These are phyloP conservation scores for Tiliacea aurago DNA, from an alignment of 2,888 invertebrate species.

Conservation along the genomic window DNA sequence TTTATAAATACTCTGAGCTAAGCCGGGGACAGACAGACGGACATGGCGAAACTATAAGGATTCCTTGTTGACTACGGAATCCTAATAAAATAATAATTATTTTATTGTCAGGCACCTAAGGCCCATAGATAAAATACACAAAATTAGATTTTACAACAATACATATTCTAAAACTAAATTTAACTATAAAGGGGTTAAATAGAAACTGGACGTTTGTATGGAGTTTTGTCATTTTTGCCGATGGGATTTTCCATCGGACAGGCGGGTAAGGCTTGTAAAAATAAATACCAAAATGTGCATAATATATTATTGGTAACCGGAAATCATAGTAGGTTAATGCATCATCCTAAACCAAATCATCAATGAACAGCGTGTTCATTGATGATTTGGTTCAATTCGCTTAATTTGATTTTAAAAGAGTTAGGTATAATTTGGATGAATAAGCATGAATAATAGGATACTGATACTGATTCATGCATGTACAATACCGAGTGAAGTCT, in stretches of 20 bases:
- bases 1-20: too few species aligned
- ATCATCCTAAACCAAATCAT: not conserved
- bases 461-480: slow-evolving; percentile 42
- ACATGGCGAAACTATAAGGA: too few species aligned
- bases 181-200: too few species aligned
- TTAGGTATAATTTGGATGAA: slow-evolving; percentile 18
- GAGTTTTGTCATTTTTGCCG: not conserved
- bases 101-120: too few species aligned
- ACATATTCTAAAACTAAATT: too few species aligned
- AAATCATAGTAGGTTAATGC: not conserved
- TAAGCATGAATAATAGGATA: slow-evolving; percentile 17
- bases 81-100: too few species aligned
- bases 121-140: too few species aligned
- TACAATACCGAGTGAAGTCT: not conserved
- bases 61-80: too few species aligned
- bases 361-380: too few species aligned
- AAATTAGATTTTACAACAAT: too few species aligned
- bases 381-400: too few species aligned
- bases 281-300: not conserved
- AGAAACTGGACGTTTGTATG: not conserved
- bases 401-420: not conserved
- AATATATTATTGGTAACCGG: not conserved
- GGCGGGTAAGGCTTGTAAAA: not conserved
- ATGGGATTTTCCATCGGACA: not conserved
- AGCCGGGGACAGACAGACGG: too few species aligned